Evolutionary conservation across 2,888 invertebrate genomes (phyloP).

Genomic region (Glomeris marginata): DNA sequence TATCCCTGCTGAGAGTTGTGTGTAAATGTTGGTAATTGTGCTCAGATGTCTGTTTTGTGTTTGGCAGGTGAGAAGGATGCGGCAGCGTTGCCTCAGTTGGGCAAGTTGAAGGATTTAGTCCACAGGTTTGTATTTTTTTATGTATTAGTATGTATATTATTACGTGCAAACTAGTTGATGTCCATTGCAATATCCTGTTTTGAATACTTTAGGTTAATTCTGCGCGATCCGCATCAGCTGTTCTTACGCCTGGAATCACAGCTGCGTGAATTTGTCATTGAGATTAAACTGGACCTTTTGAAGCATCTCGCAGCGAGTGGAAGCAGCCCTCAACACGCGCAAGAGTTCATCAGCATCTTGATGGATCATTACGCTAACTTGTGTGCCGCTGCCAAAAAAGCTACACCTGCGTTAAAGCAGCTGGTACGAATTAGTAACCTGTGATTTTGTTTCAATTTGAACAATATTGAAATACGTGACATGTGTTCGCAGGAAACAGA

Average conservation of each 20-base stretch:
- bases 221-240: slow-evolving; percentile 45
- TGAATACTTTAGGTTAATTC: slow-evolving; percentile 26
- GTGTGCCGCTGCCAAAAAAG: slow-evolving; percentile 42
- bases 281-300: slow-evolving; percentile 43
- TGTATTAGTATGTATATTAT: neutral
- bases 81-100: slow-evolving; percentile 16
- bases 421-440: slow-evolving; percentile 27
- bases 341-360: slow-evolving; percentile 40
- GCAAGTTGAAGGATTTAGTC: slow-evolving; percentile 32
- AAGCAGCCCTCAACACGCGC: slow-evolving; percentile 37
- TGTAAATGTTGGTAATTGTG: slow-evolving; percentile 10
- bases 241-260: slow-evolving; percentile 46
- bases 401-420: slow-evolving; percentile 42
- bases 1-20: neutral
- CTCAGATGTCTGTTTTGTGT: slow-evolving; percentile 2
- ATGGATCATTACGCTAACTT: slow-evolving; percentile 47
- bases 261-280: slow-evolving; percentile 46
- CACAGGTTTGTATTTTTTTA: slow-evolving; percentile 29
- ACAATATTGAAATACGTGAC: neutral
- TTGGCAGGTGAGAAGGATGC: slow-evolving; percentile 15
- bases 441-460: neutral
- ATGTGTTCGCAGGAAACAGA: slow-evolving; percentile 34
- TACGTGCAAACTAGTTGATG: neutral
- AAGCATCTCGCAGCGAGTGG: slow-evolving; percentile 36
- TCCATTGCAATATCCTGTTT: neutral